Conservation (phyloP, 2,113 vertebrate genomes). For the Nannospalax galili region DNA sequence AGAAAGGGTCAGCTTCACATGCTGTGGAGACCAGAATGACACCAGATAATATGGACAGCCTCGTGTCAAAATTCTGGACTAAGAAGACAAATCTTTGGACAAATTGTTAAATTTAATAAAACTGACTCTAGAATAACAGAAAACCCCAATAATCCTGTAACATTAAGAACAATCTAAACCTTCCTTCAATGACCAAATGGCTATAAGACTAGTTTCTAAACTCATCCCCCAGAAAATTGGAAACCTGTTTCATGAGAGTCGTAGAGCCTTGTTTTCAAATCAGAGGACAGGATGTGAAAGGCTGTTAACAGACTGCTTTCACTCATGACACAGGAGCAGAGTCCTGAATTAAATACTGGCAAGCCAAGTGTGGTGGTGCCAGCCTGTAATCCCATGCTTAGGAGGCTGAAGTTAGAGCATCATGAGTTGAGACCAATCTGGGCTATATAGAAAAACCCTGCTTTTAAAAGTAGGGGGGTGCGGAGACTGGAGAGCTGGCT, state of each 20-base stretch:
- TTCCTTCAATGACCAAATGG: background rate
- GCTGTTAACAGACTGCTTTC: background rate
- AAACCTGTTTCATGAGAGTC: background rate
- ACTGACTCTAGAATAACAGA: slow-evolving; percentile 2
- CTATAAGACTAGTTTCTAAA: background rate
- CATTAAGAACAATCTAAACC: background rate
- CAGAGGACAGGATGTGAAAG: background rate
- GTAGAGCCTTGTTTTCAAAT: background rate
- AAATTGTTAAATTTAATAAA: slow-evolving; percentile 10
- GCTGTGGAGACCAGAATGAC: background rate
- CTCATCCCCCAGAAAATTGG: background rate
- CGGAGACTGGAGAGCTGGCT: too few species aligned
- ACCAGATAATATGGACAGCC: background rate
- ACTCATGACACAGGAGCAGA: background rate
- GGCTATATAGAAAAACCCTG: background rate
- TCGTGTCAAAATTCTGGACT: background rate
- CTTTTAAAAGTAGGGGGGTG: too few species aligned
- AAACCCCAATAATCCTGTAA: background rate
- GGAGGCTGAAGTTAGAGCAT: background rate
- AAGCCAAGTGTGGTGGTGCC: background rate
- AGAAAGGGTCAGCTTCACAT: background rate
- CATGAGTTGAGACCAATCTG: background rate
- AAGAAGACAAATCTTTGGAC: background rate
- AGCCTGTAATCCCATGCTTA: background rate
- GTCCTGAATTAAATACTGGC: background rate